Percentiles rank a stretch among this genome's conserved stretches.
Evolutionary conservation across 2,888 invertebrate species (phyloP).

Genomic region (Chymomyza procnemis): DNA sequence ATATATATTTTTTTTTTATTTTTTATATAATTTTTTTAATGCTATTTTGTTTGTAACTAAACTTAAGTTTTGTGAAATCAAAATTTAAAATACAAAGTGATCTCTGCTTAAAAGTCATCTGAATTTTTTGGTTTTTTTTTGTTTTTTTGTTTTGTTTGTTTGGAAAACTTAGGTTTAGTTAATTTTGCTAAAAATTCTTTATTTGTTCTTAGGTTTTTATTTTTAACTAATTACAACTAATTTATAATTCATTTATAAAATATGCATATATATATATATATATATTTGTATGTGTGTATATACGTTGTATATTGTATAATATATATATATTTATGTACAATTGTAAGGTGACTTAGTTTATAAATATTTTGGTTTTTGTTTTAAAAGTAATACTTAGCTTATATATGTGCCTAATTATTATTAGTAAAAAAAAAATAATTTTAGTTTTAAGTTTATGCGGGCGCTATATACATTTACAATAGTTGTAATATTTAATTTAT

Average conservation of each 20-base stretch:
- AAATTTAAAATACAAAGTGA: constrained; percentile 42
- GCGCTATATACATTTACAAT: neutral
- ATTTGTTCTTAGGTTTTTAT: constrained; percentile 31
- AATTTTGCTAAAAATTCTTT: constrained; percentile 59
- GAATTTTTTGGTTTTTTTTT: no score
- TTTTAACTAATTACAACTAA: neutral
- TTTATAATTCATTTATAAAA: constrained; percentile 35
- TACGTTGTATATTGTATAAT: constrained; percentile 34
- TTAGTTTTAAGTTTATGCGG: constrained; percentile 30
- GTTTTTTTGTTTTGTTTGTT: no score
- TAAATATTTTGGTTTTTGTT: no score
- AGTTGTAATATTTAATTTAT: constrained; percentile 20
- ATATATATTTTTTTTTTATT: constrained; percentile 6
- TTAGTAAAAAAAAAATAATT: constrained; percentile 59
- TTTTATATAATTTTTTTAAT: constrained; percentile 14
- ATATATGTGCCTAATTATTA: constrained; percentile 51
- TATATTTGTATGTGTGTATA: constrained; percentile 5
- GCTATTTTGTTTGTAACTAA: constrained; percentile 22
- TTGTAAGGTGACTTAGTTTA: constrained; percentile 42
- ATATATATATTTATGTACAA: constrained; percentile 39
- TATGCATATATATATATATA: constrained; percentile 19
- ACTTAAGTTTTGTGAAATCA: constrained; percentile 58
- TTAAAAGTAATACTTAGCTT: constrained; percentile 61
- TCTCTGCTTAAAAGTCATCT: no score
- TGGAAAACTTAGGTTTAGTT: constrained; percentile 61